A percentile compares a stretch with the other conserved stretches of the same genome.
These are phyloP conservation scores for Rhinichthys klamathensis DNA, from an alignment of 2,113 vertebrate genomes.

Conservation along the genomic window DNA sequence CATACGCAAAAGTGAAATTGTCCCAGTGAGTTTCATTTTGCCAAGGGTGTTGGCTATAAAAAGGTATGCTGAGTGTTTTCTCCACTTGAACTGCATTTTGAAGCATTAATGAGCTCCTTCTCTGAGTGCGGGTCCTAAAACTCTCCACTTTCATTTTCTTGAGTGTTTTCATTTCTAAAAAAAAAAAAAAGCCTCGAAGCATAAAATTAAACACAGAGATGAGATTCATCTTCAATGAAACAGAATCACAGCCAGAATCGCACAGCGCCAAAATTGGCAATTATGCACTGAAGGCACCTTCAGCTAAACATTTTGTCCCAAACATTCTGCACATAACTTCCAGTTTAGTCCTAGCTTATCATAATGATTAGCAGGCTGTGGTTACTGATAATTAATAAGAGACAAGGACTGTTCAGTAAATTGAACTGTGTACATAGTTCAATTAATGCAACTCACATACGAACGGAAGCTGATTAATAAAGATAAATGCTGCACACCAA, in stretches of 20 bases:
- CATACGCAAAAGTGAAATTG: neutral
- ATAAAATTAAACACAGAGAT: conserved; percentile 4
- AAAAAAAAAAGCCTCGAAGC: neutral
- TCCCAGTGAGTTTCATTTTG: neutral
- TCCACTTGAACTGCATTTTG: neutral
- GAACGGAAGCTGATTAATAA: conserved; percentile 19
- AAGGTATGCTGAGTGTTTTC: conserved; percentile 10
- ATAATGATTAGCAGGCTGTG: conserved; percentile 12
- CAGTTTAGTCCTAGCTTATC: conserved; percentile 9
- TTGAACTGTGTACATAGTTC: neutral
- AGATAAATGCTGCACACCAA: conserved; percentile 7
- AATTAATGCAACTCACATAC: conserved; percentile 22
- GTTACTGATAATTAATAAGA: conserved; percentile 20
- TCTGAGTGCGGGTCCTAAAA: conserved; percentile 30
- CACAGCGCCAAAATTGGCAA: neutral
- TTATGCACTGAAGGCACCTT: neutral
- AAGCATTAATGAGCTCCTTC: conserved; percentile 22
- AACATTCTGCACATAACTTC: neutral
- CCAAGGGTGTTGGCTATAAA: conserved; percentile 12
- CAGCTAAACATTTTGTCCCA: neutral
- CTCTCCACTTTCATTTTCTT: conserved; percentile 16
- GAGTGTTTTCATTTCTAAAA: conserved; percentile 38
- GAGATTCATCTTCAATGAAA: neutral
- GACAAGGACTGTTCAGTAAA: neutral
- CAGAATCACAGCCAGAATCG: neutral